Evolutionary conservation across 1,140 invertebrate genomes (phyloP).

Genomic region (Telenomus remus): DNA sequence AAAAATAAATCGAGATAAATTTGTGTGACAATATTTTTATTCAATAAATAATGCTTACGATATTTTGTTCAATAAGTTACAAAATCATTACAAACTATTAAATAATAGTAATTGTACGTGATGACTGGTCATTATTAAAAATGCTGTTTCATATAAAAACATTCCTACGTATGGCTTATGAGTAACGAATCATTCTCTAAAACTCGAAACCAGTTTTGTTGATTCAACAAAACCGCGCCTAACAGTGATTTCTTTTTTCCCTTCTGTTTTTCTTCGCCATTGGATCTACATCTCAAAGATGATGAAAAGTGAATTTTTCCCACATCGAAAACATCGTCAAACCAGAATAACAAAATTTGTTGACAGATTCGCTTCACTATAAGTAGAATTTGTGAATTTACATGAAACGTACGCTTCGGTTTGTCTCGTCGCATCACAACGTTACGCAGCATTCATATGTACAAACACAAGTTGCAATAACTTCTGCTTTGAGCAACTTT

Average conservation of each 20-base stretch:
- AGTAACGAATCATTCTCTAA: slow-evolving; percentile 25
- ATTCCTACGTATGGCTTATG: slow-evolving; percentile 46
- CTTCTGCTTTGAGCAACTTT: slow-evolving; percentile 47
- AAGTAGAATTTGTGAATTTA: slow-evolving; percentile 35
- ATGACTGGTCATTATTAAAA: slow-evolving; percentile 45
- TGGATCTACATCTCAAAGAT: too few species aligned
- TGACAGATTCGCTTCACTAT: slow-evolving; percentile 41
- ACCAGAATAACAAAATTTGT: too few species aligned
- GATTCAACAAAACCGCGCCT: slow-evolving; percentile 48
- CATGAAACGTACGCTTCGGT: slow-evolving; percentile 19
- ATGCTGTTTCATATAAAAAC: slow-evolving; percentile 39
- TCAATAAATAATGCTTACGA: slow-evolving; percentile 46
- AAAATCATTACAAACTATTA: slow-evolving; percentile 36
- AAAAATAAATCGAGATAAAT: too few species aligned
- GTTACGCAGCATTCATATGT: slow-evolving; percentile 27
- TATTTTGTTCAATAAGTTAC: slow-evolving; percentile 35
- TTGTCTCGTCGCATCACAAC: slow-evolving; percentile 25
- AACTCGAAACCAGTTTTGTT: slow-evolving; percentile 28
- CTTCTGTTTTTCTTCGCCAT: too few species aligned
- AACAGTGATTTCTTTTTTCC: neutral
- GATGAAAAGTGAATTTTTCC: too few species aligned
- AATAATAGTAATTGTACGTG: slow-evolving; percentile 26
- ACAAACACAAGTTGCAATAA: slow-evolving; percentile 42
- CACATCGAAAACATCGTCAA: neutral
- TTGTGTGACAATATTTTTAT: slow-evolving; percentile 12